Evolutionary conservation across 2,113 vertebrate genomes (phyloP), one percentile per base, ranked within the genome.

Genomic region (Ailuropoda melanoleuca): DNA sequence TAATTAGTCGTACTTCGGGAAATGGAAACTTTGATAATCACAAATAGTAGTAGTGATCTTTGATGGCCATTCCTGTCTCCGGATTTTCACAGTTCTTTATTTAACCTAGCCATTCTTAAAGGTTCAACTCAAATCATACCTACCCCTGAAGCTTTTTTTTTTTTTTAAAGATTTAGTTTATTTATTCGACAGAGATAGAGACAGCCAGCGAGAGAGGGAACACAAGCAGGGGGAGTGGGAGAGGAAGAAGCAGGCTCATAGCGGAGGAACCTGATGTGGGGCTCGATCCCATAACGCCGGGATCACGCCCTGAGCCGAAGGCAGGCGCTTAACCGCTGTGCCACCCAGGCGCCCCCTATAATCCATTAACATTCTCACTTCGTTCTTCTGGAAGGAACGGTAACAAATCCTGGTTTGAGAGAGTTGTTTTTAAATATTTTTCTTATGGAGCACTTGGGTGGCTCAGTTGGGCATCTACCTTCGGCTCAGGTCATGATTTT

Each of bases 401-500:
- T 80, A 74, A 43, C 21, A 94, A 81, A 80, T 94, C 56, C 24
- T 98, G 68, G 39, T 66, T 78, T 92, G 48, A 89, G 26, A 86
- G 85, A 88, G 39, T 78, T 82, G 34, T 84, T 62, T 84, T 82
- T 50, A 31, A 81, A 48, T 56, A 85, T 89, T 81, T 92, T 93
- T 85, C 50, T 50, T 50, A 50, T 17, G 62, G 31, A 14, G 62
- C 14, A 7, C 29, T 13, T 34, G 14, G 31, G 62, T 64, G 14
- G 62, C 62, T 64, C 6, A 7, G 62, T 34, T 13, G 0, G 29
- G 34, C 0, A 1, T 0, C 64, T 68, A 17, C 8, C 64, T n/a
- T 9, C 4, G 0, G 64, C 34, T n/a, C 17, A 68, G 64, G 64
- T n/a, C 64, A 18, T n/a, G 34, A n/a, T n/a, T 34, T 4, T 12